These are phyloP conservation scores for Pseudochirops cupreus DNA, from an alignment of 2,797 vertebrate species.

Conservation along the genomic window DNA sequence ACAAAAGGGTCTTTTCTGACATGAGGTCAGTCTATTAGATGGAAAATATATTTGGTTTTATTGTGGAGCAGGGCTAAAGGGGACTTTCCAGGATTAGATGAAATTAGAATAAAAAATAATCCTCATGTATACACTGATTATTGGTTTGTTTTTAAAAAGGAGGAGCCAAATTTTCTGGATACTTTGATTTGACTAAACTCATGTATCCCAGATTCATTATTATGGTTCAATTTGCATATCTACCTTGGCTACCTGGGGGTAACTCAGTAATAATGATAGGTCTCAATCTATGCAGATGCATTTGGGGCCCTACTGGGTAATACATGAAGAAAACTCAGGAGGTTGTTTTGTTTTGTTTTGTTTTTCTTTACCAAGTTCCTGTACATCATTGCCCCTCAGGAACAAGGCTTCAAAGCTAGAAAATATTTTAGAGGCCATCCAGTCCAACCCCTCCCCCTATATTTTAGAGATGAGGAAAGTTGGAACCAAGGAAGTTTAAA, in stretches of 20 bases:
- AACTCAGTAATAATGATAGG: not conserved
- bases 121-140: not conserved
- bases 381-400: not conserved
- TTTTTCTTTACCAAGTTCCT: not conserved
- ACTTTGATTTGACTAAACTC: not conserved
- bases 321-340: not conserved
- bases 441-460: not conserved
- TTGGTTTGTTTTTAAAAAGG: not conserved
- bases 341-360: too few species aligned
- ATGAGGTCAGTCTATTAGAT: slow-evolving; percentile 3
- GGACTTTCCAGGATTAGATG: not conserved
- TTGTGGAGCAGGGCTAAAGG: slow-evolving; percentile 9
- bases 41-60: not conserved
- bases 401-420: not conserved
- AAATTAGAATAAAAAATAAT: not conserved
- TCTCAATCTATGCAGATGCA: not conserved
- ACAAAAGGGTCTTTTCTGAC: not conserved
- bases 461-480: not conserved
- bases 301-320: not conserved
- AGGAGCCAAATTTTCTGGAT: not conserved
- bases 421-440: not conserved
- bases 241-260: not conserved
- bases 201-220: not conserved
- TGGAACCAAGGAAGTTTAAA: not conserved
- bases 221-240: not conserved